A percentile compares a stretch with the other conserved stretches of the same genome.
Conservation (phyloP, 92 coral and sea anemone species). For the Nematostella vectensis region DNA sequence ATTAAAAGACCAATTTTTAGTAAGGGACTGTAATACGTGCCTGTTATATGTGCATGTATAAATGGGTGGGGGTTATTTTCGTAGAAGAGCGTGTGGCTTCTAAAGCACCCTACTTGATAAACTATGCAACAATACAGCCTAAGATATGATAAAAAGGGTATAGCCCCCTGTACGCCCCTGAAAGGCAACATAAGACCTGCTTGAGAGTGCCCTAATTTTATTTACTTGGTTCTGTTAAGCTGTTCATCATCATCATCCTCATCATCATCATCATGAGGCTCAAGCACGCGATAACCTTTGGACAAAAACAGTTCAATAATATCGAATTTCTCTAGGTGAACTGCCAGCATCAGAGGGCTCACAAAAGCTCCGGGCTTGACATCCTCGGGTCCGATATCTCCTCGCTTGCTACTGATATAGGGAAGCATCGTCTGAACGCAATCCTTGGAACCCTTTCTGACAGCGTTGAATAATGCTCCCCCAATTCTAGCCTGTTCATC, state of each 20-base stretch:
- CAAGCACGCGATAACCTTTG: constrained; percentile 14
- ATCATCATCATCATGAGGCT: background rate
- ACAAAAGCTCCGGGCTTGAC: constrained; percentile 14
- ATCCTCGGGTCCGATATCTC: constrained; percentile 39
- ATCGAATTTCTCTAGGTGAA: constrained; percentile 30
- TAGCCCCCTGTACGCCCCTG: background rate
- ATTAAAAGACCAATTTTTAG: too few relatives aligned
- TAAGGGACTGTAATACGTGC: too few relatives aligned
- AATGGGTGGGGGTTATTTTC: too few relatives aligned
- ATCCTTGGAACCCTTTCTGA: constrained; percentile 43
- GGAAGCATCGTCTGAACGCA: constrained; percentile 32
- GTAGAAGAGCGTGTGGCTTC: too few relatives aligned
- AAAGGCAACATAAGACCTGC: too few relatives aligned
- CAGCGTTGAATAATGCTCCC: constrained; percentile 46
- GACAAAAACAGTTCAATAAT: constrained; percentile 26
- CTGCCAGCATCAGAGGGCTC: constrained; percentile 40
- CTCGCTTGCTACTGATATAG: constrained; percentile 1
- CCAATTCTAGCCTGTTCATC: constrained; percentile 35
- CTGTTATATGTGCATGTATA: too few relatives aligned
- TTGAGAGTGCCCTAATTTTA: too few relatives aligned
- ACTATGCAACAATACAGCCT: too few relatives aligned
- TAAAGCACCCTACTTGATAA: too few relatives aligned
- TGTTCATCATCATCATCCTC: background rate
- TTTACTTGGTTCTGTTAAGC: too few relatives aligned
- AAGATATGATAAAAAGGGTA: background rate